Conservation (phyloP, 1,140 invertebrate genomes). For the Ips typographus region DNA sequence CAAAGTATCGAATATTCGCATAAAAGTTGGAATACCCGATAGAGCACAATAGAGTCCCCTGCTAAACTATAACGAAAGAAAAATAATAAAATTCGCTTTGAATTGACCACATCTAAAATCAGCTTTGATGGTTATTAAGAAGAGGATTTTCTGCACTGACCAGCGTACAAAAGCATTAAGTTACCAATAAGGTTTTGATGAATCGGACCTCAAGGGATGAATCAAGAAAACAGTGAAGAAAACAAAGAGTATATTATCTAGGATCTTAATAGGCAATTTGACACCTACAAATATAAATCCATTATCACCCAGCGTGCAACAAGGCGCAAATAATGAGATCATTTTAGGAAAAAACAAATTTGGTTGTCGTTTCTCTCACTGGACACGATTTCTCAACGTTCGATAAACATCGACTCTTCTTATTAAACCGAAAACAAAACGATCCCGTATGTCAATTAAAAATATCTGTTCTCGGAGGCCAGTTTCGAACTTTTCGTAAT, state of each 20-base stretch:
- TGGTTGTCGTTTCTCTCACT: slow-evolving; percentile 22
- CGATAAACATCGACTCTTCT: slow-evolving; percentile 16
- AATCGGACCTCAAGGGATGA: too few species aligned
- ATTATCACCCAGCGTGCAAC: slow-evolving; percentile 6
- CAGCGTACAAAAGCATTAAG: too few species aligned
- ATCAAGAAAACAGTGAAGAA: too few species aligned
- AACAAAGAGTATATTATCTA: slow-evolving; percentile 3
- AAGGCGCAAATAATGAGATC: slow-evolving; percentile 20
- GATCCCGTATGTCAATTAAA: slow-evolving; percentile 21
- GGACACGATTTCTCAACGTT: slow-evolving; percentile 26
- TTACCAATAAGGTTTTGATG: too few species aligned
- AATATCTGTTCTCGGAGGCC: not conserved
- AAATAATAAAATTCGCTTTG: too few species aligned
- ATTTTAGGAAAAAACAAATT: slow-evolving; percentile 24
- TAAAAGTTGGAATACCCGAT: slow-evolving; percentile 4
- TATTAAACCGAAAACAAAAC: slow-evolving; percentile 13
- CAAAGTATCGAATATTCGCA: slow-evolving; percentile 12
- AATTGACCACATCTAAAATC: too few species aligned
- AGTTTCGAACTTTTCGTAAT: slow-evolving; percentile 1
- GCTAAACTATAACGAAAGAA: too few species aligned
- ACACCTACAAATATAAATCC: slow-evolving; percentile 29
- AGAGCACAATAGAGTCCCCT: not conserved
- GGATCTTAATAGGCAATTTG: slow-evolving; percentile 28
- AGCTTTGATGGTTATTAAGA: too few species aligned
- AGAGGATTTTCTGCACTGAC: too few species aligned